Evolutionary conservation across 2,113 vertebrate species (phyloP), one percentile per base, ranked within the genome.

Genomic region (Aegithalos caudatus): DNA sequence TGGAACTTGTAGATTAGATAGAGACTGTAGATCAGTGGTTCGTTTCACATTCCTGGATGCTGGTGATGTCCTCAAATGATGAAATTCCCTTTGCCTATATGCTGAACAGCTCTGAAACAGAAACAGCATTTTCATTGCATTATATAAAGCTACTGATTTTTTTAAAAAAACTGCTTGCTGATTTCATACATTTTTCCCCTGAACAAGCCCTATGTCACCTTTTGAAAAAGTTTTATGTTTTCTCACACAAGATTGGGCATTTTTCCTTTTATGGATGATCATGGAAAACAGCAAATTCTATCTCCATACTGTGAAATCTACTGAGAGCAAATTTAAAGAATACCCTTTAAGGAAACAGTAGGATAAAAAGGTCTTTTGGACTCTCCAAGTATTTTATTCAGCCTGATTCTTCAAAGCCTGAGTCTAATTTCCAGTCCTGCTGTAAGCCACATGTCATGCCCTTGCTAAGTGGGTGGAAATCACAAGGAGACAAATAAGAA

Each of bases 391-490:
- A 76, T 85, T 35, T 87, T 87, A 86, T 69, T 91, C 70, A 88
- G 24, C 14, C 57, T 86, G 45, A 93, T 80, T 88, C 79, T 94
- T 95, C 79, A 88, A 94, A 94, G 81, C 23, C 40, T 72, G 40
- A 84, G 70, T 58, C 81, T 88, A 57, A 92, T 96, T 95, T 93
- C 74, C 78, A 93, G 40, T 88, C 37, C 66, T 82, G 29, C 70
- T 61, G 25, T 56, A 90, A 91, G 57, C 53, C 66, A 67, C 31
- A 27, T 64, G 81, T 89, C 73, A n/a, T 60, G 84, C 87, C 81
- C 81, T 85, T 82, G 45, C 37, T 93, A 97, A 97, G 57, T 92
- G 79, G 31, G 81, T 94, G 53, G 74, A 96, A 91, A 90, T 90
- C 84, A 85, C 40, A 80, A 31, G 24, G 62, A 82, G 57, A 94